Evolutionary conservation across 2,888 invertebrate species (phyloP), one percentile per base, ranked within the genome.

Genomic region (Drosophila subquinaria): DNA sequence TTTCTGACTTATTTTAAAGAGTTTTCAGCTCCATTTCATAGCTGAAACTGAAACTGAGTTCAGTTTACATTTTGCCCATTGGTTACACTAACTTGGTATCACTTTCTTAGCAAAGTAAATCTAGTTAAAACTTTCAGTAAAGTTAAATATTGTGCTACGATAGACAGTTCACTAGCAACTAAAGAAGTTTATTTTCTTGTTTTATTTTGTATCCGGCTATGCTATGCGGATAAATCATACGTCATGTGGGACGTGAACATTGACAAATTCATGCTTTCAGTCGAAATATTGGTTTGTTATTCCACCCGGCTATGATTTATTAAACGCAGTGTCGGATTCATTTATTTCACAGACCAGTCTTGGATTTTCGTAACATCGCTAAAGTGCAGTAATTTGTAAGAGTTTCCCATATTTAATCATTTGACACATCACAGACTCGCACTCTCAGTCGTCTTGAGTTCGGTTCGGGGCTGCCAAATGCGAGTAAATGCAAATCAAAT

Each of bases 261-360:
- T 60, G 73, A 72, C 73, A 72, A 72, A 72, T 72, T 51, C 50
- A 47, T 51, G 72, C 45, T 42, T 15, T 17, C 36, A 52, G 60
- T 52, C 61, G 43, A 61, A 66, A 52, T 61, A 61, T 43, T 45
- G 63, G 63, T 56, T 64, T 67, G 56, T 67, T 73, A 42, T 56
- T 64, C 20, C 63, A 59, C 27, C 27, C 59, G 15, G 20, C 42
- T 52, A 51, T 64, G 74, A 69, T 74, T 73, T 73, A 69, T 74
- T 73, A 47, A 73, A 52, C 66, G 57, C 50, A 50, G 17, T 20
- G 40, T 40, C 15, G 9, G 45, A 57, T 36, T 36, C 57, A 47
- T 57, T 57, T 47, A 57, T 57, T 57, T 36, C 17, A 23, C 2
- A 27, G 52, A 38, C 38, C 35, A 15, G 35, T 27, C 47, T 15